These are phyloP conservation scores for Arge pagana DNA, from an alignment of 2,888 invertebrate genomes.

Conservation along the genomic window DNA sequence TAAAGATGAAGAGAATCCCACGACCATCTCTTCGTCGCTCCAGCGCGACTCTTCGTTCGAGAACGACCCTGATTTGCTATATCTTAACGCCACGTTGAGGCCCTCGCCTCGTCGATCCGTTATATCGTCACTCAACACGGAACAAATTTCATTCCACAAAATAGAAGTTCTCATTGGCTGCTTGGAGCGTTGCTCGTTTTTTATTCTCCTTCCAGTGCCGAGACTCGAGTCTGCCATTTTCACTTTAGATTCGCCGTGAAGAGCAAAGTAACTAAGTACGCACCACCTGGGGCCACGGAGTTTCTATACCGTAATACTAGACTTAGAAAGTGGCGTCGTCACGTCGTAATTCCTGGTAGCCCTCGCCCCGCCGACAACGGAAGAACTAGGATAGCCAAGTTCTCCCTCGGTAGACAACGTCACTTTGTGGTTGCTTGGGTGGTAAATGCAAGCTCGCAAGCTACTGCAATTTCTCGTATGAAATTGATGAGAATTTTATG, in stretches of 20 bases:
- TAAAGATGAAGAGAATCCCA: conserved; percentile 55
- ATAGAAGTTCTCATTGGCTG: conserved; percentile 30
- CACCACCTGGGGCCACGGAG: conserved; percentile 38
- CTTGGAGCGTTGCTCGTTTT: conserved; percentile 21
- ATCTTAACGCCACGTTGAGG: too few species aligned
- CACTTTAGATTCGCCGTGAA: conserved; percentile 38
- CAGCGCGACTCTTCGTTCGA: conserved; percentile 1
- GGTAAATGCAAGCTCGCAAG: too few species aligned
- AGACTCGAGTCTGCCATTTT: conserved; percentile 27
- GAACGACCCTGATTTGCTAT: too few species aligned
- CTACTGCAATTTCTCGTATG: too few species aligned
- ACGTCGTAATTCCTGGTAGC: conserved; percentile 56
- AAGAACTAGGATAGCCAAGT: conserved; percentile 11
- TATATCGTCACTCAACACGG: too few species aligned
- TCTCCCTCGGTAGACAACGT: conserved; percentile 11
- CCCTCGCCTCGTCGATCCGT: too few species aligned
- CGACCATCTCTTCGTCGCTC: conserved; percentile 30
- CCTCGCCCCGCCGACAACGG: conserved; percentile 21
- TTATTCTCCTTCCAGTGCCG: conserved; percentile 7
- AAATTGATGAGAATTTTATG: too few species aligned
- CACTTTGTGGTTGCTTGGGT: too few species aligned
- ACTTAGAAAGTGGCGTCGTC: conserved; percentile 54
- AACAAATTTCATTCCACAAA: conserved; percentile 28
- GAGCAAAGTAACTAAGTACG: conserved; percentile 44
- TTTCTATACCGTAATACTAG: conserved; percentile 36